phyloP scores from a whole-genome alignment of 2,113 vertebrate species.

The Muntiacus muntjak region DNA sequence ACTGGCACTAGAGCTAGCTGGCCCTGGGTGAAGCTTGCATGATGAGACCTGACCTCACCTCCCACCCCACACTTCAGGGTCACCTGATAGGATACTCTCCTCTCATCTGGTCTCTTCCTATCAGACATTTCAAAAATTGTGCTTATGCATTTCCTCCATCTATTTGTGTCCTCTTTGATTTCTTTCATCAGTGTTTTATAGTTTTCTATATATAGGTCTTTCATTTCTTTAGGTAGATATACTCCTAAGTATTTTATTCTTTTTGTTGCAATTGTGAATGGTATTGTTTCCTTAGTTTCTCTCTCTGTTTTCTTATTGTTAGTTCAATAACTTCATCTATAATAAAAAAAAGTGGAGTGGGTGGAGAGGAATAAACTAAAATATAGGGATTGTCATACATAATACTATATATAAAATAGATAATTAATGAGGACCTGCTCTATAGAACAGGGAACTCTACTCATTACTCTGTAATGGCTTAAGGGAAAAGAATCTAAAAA shows the following conservation, averaged over 20 bases:
- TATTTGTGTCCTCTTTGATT: too few relatives aligned
- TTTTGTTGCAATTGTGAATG: too few relatives aligned
- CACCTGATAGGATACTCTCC: rapidly evolving
- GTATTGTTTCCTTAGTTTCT: too few relatives aligned
- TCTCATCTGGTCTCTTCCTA: neutral
- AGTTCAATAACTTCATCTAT: neutral
- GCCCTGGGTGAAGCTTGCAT: rapidly evolving
- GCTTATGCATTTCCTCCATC: neutral
- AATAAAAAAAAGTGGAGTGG: neutral
- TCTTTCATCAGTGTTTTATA: too few relatives aligned
- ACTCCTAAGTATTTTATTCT: too few relatives aligned
- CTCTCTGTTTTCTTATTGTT: too few relatives aligned
- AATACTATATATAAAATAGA: neutral
- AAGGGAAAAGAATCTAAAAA: neutral
- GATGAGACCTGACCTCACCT: neutral
- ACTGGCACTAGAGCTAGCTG: too few relatives aligned
- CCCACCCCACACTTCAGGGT: rapidly evolving
- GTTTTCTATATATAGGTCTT: too few relatives aligned
- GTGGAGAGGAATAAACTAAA: neutral
- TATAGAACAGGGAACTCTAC: neutral
- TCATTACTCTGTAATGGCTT: neutral
- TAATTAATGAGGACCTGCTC: neutral
- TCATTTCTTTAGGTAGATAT: too few relatives aligned
- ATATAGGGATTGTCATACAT: neutral
- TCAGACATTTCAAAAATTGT: neutral